Conservation (phyloP, 2,113 vertebrate genomes). For the Microcebus murinus region DNA sequence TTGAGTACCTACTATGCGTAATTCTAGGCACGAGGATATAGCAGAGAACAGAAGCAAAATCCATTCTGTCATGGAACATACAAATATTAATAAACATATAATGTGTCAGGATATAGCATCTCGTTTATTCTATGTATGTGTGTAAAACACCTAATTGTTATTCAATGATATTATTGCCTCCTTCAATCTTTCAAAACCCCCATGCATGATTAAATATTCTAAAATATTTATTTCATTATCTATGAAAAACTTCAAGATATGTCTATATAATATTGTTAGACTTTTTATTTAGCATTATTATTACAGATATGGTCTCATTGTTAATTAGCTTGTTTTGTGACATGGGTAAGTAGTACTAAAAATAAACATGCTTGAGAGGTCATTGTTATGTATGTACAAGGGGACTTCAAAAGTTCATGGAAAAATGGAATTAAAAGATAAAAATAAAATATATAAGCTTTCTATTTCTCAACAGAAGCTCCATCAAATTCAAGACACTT, state of each 20-base stretch:
- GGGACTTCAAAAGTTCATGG: background rate
- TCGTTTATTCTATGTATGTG: background rate
- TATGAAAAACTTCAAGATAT: background rate
- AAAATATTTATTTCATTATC: background rate
- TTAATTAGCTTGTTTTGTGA: background rate
- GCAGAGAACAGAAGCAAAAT: conserved; percentile 7
- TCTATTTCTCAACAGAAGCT: background rate
- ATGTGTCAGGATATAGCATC: background rate
- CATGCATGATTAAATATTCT: conserved; percentile 24
- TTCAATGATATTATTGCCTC: background rate
- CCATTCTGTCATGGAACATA: background rate
- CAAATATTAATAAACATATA: background rate
- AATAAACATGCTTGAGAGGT: background rate
- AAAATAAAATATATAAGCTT: background rate
- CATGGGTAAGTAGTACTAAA: background rate
- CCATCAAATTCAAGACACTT: background rate
- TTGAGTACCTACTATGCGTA: background rate
- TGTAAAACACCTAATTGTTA: conserved; percentile 9
- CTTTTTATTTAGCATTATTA: background rate
- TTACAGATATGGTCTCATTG: conserved; percentile 11
- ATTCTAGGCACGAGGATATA: background rate
- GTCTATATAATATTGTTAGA: background rate
- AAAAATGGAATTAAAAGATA: background rate
- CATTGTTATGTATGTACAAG: background rate
- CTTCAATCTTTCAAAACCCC: background rate